phyloP scores from a whole-genome alignment of 2,888 invertebrate species.

The Drosophila peninsularis region DNA sequence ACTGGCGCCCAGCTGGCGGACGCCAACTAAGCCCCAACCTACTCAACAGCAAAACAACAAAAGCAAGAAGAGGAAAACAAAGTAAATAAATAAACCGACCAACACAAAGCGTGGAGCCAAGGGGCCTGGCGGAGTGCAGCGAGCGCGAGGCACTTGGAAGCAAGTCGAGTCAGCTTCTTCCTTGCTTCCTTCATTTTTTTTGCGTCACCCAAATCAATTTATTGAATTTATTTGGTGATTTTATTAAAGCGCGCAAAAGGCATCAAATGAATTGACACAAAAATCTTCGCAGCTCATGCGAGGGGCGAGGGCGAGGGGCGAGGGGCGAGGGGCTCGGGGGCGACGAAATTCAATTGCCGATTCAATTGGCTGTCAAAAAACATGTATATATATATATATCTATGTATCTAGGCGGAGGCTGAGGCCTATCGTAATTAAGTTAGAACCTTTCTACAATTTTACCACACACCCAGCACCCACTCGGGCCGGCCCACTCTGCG shows the following conservation, averaged over 20 bases:
- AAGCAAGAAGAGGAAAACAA: constrained; percentile 7
- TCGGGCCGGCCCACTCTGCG: neutral
- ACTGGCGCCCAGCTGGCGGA: constrained; percentile 70
- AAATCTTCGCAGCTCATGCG: constrained; percentile 1
- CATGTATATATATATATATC: constrained; percentile 23
- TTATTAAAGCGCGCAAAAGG: constrained; percentile 69
- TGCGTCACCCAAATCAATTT: constrained; percentile 67
- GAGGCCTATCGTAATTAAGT: constrained; percentile 68
- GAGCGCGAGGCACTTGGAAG: constrained; percentile 43
- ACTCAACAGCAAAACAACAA: neutral
- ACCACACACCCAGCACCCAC: constrained; percentile 3
- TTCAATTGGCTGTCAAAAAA: constrained; percentile 69
- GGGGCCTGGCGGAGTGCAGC: neutral
- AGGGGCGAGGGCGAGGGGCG: neutral
- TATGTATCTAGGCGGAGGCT: neutral
- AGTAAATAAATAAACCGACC: constrained; percentile 40
- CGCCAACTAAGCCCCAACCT: constrained; percentile 52
- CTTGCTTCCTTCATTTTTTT: neutral
- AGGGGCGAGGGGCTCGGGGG: neutral
- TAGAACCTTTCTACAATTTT: constrained; percentile 63
- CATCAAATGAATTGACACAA: constrained; percentile 51
- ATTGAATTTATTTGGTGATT: constrained; percentile 75
- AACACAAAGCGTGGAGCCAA: constrained; percentile 23
- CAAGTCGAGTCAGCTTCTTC: constrained; percentile 14
- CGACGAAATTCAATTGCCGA: constrained; percentile 55